Evolutionary conservation across 2,797 vertebrate genomes (phyloP), one percentile per base, ranked within the genome.

Genomic region (Microctenopoma lineatum): DNA sequence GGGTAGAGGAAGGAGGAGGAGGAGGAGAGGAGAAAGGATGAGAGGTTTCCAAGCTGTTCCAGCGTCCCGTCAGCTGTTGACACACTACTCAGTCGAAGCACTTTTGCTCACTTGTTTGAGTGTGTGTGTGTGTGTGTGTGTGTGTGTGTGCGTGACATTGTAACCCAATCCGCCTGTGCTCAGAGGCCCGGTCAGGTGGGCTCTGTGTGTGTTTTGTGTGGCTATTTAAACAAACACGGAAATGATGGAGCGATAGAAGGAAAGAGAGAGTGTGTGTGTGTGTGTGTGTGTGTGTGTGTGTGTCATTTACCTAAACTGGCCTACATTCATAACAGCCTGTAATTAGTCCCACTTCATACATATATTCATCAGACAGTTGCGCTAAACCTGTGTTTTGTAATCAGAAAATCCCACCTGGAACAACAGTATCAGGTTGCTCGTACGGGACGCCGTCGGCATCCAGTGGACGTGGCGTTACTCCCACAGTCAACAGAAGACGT

Each of bases 271-370:
- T 60, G 70, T 21, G 21, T 29, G 27, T 29, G 27, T 6, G 29
- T 6, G 70, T 21, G 21, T 29, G 27, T 29, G 27, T 6, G 29
- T 6, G 29, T 6, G 29, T 6, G 29, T 6, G 29, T 6, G 29
- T 32, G 29, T 79, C 74, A 77, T 84, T 79, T 50, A 70, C 65
- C 54, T 63, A 65, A 65, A 79, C 77, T 75, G 75, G 62, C 84
- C 84, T 73, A 72, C 56, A 83, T 83, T 54, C 77, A 62, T 71
- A 60, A 15, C 73, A 59, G 72, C 74, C 59, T 59, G 70, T 79
- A 76, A 76, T 84, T 77, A 75, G 74, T 73, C 47, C 36, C 74
- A 52, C 69, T 79, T 85, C 83, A 80, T 82, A 58, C 77, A 84
- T 87, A 75, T 77, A 73, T 87, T 71, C 79, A 83, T 80, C 74